phyloP scores from a whole-genome alignment of 2,797 vertebrate genomes.

The Numenius phaeopus region DNA sequence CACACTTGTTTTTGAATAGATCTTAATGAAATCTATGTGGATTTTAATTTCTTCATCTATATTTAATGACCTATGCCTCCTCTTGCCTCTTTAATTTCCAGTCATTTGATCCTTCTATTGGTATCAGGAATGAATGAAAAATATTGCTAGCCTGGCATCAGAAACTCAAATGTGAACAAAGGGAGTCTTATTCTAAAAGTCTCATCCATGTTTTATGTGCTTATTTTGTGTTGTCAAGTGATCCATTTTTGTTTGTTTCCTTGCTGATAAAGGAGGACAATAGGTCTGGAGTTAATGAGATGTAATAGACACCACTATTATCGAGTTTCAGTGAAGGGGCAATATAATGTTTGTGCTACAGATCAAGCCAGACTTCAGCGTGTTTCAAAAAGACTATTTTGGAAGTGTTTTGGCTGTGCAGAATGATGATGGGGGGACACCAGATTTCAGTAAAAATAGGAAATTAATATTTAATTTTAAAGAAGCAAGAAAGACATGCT shows the following conservation, averaged over 20 bases:
- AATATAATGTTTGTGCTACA: conserved; percentile 1
- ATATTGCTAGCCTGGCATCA: conserved; percentile 59
- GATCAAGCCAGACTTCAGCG: conserved; percentile 4
- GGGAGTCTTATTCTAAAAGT: conserved; percentile 49
- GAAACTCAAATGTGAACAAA: conserved; percentile 68
- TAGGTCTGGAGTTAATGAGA: conserved; percentile 67
- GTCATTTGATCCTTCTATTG: conserved; percentile 76
- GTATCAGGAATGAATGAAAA: conserved; percentile 63
- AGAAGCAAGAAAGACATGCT: background rate
- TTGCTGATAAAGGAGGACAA: conserved; percentile 45
- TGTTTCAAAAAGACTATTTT: background rate
- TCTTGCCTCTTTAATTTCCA: conserved; percentile 77
- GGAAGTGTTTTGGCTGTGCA: background rate
- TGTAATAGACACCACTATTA: conserved; percentile 74
- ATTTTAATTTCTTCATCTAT: conserved; percentile 74
- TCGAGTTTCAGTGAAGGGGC: conserved; percentile 72
- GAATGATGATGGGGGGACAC: background rate
- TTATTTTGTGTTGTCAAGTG: conserved; percentile 57
- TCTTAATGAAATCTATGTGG: conserved; percentile 51
- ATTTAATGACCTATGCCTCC: conserved; percentile 75
- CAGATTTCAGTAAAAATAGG: background rate
- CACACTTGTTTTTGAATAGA: background rate
- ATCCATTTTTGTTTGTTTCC: conserved; percentile 69
- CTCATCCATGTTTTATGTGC: conserved; percentile 55
- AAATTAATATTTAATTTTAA: background rate